These are phyloP conservation scores for Branchinecta sandiegonensis DNA, from an alignment of 2,888 invertebrate species.

Conservation along the genomic window DNA sequence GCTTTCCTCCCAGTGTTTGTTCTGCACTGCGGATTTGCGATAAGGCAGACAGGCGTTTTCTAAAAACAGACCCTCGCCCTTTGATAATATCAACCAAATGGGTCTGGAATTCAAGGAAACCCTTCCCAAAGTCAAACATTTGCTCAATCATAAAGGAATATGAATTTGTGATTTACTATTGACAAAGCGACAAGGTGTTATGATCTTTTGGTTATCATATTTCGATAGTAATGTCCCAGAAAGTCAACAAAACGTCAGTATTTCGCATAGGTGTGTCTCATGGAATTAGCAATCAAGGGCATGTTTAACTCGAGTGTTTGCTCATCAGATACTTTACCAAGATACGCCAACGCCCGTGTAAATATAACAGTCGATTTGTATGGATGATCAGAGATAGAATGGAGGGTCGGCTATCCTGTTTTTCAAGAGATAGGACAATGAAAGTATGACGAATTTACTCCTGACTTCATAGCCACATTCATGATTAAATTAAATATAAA, in stretches of 20 bases:
- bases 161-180: slow-evolving; percentile 14
- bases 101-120: slow-evolving; percentile 9
- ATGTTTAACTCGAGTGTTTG: slow-evolving; percentile 4
- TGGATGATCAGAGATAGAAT: too few relatives aligned
- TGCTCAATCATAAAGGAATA: slow-evolving; percentile 16
- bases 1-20: neutral
- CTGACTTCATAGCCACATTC: too few relatives aligned
- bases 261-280: neutral
- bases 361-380: too few relatives aligned
- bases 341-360: slow-evolving; percentile 4
- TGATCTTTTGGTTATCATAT: slow-evolving; percentile 11
- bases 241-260: slow-evolving; percentile 10
- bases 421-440: too few relatives aligned
- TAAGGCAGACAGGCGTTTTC: slow-evolving; percentile 2
- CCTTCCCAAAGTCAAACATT: slow-evolving; percentile 15
- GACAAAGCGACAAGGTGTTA: slow-evolving; percentile 16
- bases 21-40: neutral
- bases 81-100: slow-evolving; percentile 6
- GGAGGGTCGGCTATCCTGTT: too few relatives aligned
- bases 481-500: too few relatives aligned
- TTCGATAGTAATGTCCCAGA: slow-evolving; percentile 10
- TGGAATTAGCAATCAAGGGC: slow-evolving; percentile 3
- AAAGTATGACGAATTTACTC: too few relatives aligned
- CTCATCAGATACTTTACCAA: neutral
- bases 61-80: slow-evolving; percentile 1